These are phyloP conservation scores for Halichoeres trimaculatus DNA, from an alignment of 2,113 vertebrate species.

Conservation along the genomic window DNA sequence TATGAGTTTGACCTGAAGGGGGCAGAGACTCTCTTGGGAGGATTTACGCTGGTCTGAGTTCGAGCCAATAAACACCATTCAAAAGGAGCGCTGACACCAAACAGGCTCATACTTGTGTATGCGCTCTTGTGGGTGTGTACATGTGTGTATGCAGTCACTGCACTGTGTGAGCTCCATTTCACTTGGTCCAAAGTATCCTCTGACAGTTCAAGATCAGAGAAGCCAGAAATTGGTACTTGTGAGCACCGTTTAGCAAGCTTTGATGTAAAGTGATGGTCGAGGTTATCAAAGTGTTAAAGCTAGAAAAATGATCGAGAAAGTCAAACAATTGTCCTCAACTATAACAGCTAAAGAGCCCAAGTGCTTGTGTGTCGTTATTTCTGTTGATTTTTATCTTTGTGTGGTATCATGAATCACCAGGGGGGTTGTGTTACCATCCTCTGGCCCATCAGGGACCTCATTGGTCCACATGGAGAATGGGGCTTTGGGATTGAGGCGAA, in stretches of 20 bases:
- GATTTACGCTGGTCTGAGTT: conserved; percentile 48
- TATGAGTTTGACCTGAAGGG: conserved; percentile 67
- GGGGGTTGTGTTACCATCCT: conserved; percentile 52
- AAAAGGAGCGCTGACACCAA: conserved; percentile 36
- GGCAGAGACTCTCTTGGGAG: conserved; percentile 48
- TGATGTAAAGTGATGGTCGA: conserved; percentile 44
- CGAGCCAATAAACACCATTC: conserved; percentile 66
- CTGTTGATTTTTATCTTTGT: conserved; percentile 66
- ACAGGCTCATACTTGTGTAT: conserved; percentile 26
- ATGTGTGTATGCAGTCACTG: neutral
- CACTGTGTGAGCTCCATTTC: conserved; percentile 5
- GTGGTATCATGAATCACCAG: conserved; percentile 48
- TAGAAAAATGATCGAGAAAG: conserved; percentile 54
- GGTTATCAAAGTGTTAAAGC: conserved; percentile 54
- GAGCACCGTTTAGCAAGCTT: conserved; percentile 50
- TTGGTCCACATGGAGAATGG: conserved; percentile 36
- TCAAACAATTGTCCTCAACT: conserved; percentile 44
- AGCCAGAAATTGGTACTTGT: conserved; percentile 54
- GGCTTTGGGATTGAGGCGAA: conserved; percentile 64
- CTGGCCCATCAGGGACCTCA: conserved; percentile 55
- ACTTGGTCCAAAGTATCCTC: conserved; percentile 38
- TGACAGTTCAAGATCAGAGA: conserved; percentile 62
- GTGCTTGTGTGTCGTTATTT: conserved; percentile 12
- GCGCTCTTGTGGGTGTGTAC: conserved; percentile 3
- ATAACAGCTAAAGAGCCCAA: conserved; percentile 1